Evolutionary conservation across 2,888 invertebrate species (phyloP), one percentile per base, ranked within the genome.

Genomic region (Miltochrista miniata): DNA sequence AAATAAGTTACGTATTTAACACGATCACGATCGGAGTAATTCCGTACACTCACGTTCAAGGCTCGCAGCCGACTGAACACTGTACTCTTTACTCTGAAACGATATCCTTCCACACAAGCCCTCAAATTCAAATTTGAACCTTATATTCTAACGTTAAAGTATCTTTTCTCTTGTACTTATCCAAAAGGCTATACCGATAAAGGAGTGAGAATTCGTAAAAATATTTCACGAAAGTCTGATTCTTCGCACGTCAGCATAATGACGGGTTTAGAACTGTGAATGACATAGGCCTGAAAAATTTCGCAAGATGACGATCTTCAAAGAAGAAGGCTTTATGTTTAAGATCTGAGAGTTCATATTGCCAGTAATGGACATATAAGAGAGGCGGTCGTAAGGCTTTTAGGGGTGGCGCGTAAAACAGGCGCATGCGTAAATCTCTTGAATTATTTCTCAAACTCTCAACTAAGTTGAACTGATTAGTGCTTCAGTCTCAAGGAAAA

Each of bases 301-400:
- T 81, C 79, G 67, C 64, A 64, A 76, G 71, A 79, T 83, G 81
- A 81, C 68, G 74, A 73, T 68, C 55, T 68, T 55, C 53, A 51
- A 62, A 60, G 61, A 70, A 60, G 74, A 68, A 70, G 65, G 68
- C 83, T 79, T 72, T 90, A 85, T 82, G 71, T 61, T 68, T 68
- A 72, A 64, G 74, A 70, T 62, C 68, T 56, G 76, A 90, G 82
- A 75, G 90, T 85, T 85, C 82, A 87, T 80, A 83, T 90, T 90
- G 69, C 82, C 76, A 74, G 74, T 74, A 65, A 74, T 75, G 71
- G 74, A 70, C 72, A 62, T 60, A 59, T 63, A 60, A 81, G 80
- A 81, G 85, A 90, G 91, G 90, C 91, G 91, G 90, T 90, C 90
- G 90, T 90, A 90, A 85, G 84, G 83, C 67, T 81, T 86, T 70